Evolutionary conservation across 2,888 invertebrate genomes (phyloP).

Genomic region (Drosophila pseudotakahashii): DNA sequence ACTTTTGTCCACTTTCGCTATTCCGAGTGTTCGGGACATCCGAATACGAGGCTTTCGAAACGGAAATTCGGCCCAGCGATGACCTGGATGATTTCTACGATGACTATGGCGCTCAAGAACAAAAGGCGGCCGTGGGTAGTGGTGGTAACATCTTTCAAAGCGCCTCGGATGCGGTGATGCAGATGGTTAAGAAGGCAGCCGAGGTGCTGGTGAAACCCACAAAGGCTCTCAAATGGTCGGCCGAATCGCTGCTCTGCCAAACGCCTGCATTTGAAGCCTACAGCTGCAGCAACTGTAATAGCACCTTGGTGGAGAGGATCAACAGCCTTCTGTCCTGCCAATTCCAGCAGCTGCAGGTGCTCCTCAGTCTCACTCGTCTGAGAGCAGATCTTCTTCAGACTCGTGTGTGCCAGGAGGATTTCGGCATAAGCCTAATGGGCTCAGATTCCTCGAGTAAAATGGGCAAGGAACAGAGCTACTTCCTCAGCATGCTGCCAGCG

Average conservation of each 20-base stretch:
- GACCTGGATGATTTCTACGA: constrained; percentile 90
- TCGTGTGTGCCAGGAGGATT: constrained; percentile 86
- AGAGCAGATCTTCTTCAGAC: constrained; percentile 86
- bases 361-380: constrained; percentile 87
- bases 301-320: constrained; percentile 89
- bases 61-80: constrained; percentile 89
- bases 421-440: constrained; percentile 85
- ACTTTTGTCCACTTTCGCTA: constrained; percentile 98
- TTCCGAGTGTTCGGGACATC: constrained; percentile 97
- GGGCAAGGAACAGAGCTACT: constrained; percentile 84
- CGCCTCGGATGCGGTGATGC: constrained; percentile 95
- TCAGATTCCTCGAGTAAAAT: constrained; percentile 2
- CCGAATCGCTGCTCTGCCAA: constrained; percentile 85
- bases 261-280: constrained; percentile 89
- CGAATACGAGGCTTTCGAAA: constrained; percentile 94
- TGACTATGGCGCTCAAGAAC: constrained; percentile 83
- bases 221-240: constrained; percentile 71
- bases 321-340: constrained; percentile 91
- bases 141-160: constrained; percentile 92
- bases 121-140: constrained; percentile 81
- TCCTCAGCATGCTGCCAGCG: constrained; percentile 87
- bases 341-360: constrained; percentile 86
- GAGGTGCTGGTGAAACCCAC: constrained; percentile 91
- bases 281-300: constrained; percentile 90
- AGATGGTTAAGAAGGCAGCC: constrained; percentile 96